These are phyloP conservation scores for Plecotus auritus DNA, from an alignment of 2,113 vertebrate genomes.

Conservation along the genomic window DNA sequence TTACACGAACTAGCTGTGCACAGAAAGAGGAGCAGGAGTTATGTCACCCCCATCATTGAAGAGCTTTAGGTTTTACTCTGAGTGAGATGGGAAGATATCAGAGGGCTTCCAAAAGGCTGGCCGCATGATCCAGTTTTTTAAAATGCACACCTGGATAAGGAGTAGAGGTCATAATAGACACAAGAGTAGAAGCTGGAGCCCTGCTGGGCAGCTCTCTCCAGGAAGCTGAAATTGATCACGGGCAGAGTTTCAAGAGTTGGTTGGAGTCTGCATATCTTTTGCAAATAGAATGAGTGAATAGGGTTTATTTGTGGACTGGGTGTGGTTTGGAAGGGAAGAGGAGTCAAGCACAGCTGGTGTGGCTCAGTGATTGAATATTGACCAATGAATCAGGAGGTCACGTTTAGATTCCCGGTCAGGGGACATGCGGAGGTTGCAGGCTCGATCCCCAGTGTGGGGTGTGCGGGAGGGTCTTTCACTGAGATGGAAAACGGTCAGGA, in stretches of 20 bases:
- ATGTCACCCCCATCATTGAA: neutral
- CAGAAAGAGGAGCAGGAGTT: neutral
- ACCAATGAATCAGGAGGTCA: no score
- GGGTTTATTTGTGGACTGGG: fast-evolving
- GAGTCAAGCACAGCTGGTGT: neutral
- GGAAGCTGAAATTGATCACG: neutral
- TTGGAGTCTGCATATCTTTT: neutral
- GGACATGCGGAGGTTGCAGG: no score
- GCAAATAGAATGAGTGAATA: neutral
- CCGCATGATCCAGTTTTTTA: neutral
- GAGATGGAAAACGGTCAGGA: neutral
- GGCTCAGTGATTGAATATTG: no score
- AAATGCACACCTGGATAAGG: neutral
- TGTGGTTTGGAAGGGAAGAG: neutral
- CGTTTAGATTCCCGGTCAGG: no score
- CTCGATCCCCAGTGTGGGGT: no score
- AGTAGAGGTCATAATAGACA: no score
- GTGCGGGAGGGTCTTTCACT: neutral
- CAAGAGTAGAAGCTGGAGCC: neutral
- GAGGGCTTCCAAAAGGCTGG: neutral
- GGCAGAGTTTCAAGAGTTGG: no score
- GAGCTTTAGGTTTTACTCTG: neutral
- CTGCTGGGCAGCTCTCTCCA: no score
- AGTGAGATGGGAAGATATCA: no score
- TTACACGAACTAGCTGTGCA: no score